Base-by-base conservation (phyloP, 2,888 invertebrate genomes). In the Dryadula phaetusa region DNA sequence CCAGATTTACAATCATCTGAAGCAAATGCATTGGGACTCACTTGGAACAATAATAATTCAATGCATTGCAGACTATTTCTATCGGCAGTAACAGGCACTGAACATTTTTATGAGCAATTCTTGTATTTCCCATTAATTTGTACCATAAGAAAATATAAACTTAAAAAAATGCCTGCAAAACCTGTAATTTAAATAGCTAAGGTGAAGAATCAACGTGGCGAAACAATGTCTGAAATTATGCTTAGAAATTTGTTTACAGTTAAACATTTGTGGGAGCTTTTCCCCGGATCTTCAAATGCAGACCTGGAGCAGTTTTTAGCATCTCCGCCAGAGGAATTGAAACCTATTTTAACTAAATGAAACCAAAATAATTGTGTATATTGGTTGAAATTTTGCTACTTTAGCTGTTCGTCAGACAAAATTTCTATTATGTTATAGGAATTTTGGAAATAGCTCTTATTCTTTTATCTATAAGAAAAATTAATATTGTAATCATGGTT, bases 81-180 rank as follows among this genome's bases (percentile, higher is more conserved):
- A 0, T 81, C 86, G 3, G 80, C 84, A 0, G 78, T 85, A 0
- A 81, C 79, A 22, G 87, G 86, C 0, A 75, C 82, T 0, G 86
- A 86, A 54, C 83, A 86, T 69, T 82, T 84, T 58, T 77, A 78
- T 8, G 79, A 82, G 0, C 82, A 84, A 22, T 87, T 87, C 65
- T 72, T 75, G 0, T 86, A 72, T 70, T 85, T 77, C 74, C 86
- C 86, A 0, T 72, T 87, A 0, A 25, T 87, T 4, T 86, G 85
- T 52, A 84, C 82, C 1, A 42, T 87, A 16, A 78, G 81, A 20
- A 86, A 86, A 66, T 74, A 81, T 14, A 79, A 83, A 34, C 65
- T 83, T 3, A 80, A 82, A 18, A 86, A 86, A 69, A 78, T 86
- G 10, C 80, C 81, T 0, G 12, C 78, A 0, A 77, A 80, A 8